A percentile compares a stretch with the other conserved stretches of the same genome.
These are phyloP conservation scores for Hirtodrosophila cameraria DNA, from an alignment of 2,888 invertebrate species.

Conservation along the genomic window DNA sequence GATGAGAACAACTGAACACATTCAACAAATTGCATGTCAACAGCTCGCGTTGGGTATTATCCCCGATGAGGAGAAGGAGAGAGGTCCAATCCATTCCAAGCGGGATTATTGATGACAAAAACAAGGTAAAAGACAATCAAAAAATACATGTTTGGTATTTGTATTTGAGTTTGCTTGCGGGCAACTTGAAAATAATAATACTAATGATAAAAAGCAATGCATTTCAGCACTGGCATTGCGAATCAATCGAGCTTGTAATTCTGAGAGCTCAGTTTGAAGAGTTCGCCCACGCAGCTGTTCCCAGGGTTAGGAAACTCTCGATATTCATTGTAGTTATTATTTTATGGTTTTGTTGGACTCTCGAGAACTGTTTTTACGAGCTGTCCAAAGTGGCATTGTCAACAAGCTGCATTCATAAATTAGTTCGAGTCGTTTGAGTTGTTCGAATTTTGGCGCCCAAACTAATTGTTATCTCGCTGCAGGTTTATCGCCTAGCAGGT, in stretches of 20 bases:
- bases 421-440: constrained; percentile 43
- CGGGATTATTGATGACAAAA: constrained; percentile 52
- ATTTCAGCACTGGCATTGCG: constrained; percentile 43
- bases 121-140: constrained; percentile 18
- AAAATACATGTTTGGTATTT: constrained; percentile 24
- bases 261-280: constrained; percentile 22
- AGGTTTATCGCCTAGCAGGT: constrained; percentile 57
- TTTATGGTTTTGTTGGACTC: constrained; percentile 39
- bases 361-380: constrained; percentile 60
- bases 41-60: constrained; percentile 65
- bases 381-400: constrained; percentile 70
- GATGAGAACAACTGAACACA: constrained; percentile 43
- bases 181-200: constrained; percentile 35
- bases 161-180: constrained; percentile 15
- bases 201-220: too few species aligned
- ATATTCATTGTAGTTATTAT: constrained; percentile 38
- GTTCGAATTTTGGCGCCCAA: constrained; percentile 45
- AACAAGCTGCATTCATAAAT: constrained; percentile 72
- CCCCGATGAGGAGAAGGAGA: constrained; percentile 27
- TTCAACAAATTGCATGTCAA: constrained; percentile 78
- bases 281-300: constrained; percentile 48
- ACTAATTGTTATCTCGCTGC: constrained; percentile 67
- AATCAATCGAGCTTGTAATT: constrained; percentile 79
- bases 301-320: constrained; percentile 3
- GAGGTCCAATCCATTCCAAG: constrained; percentile 8